Conservation (phyloP, 2,113 vertebrate species). For the Zosterops japonicus region DNA sequence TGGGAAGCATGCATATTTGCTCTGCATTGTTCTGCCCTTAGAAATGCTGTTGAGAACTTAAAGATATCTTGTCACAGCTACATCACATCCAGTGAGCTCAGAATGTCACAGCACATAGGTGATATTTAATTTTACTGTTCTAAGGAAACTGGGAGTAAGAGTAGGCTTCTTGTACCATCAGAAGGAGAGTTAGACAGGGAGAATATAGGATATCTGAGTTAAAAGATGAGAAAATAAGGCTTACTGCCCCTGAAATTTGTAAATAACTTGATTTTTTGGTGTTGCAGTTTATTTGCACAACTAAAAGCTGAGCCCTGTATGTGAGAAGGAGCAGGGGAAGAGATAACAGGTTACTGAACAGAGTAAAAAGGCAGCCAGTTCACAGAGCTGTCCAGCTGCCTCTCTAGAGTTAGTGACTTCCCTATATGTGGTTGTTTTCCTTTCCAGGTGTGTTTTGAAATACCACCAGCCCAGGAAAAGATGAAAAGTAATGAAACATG, state of each 20-base stretch:
- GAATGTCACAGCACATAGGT: background rate
- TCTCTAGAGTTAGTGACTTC: background rate
- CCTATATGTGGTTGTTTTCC: background rate
- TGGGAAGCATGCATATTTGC: background rate
- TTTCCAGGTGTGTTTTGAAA: background rate
- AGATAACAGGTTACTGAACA: background rate
- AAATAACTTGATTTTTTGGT: background rate
- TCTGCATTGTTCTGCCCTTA: background rate
- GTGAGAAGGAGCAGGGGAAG: background rate
- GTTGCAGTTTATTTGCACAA: background rate
- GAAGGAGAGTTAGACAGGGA: background rate
- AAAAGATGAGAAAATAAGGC: background rate
- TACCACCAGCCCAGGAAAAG: background rate
- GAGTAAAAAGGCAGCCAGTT: background rate
- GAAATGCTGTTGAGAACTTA: background rate
- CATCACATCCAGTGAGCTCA: background rate
- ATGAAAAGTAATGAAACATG: background rate
- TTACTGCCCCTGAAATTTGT: background rate
- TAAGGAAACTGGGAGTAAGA: background rate
- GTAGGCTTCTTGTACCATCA: background rate
- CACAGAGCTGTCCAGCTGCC: background rate
- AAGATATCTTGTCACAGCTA: background rate
- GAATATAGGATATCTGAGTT: background rate
- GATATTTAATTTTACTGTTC: background rate
- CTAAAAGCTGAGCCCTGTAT: background rate